These are phyloP conservation scores for Pseudococcus jackbeardsleyi DNA, from an alignment of 2,888 invertebrate species.

Conservation along the genomic window DNA sequence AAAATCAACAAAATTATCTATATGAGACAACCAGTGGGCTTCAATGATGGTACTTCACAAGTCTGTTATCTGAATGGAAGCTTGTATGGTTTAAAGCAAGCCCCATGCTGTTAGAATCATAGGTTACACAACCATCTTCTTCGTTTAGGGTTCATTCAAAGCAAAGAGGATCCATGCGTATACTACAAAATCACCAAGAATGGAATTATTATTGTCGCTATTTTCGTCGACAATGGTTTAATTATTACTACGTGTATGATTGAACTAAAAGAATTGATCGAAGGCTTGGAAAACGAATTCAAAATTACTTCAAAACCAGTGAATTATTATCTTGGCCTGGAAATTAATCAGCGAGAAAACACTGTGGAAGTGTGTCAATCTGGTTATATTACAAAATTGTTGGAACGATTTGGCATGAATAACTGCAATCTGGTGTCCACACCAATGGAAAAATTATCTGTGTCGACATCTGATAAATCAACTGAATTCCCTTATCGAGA, in stretches of 20 bases:
- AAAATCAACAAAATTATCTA: constrained; percentile 68
- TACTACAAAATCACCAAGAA: constrained; percentile 66
- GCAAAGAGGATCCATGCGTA: constrained; percentile 68
- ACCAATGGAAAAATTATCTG: constrained; percentile 59
- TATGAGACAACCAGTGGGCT: constrained; percentile 69
- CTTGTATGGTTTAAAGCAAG: constrained; percentile 70
- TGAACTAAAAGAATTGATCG: constrained; percentile 66
- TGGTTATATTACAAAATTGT: constrained; percentile 64
- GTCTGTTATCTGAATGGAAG: constrained; percentile 69
- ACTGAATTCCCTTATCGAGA: not conserved
- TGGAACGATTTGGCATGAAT: constrained; percentile 64
- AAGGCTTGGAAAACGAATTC: constrained; percentile 64
- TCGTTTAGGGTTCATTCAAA: constrained; percentile 67
- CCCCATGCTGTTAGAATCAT: constrained; percentile 69
- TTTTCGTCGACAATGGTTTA: constrained; percentile 67
- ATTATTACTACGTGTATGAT: too few species aligned
- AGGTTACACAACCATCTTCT: constrained; percentile 68
- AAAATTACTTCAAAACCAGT: constrained; percentile 66
- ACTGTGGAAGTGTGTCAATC: not conserved
- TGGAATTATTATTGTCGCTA: constrained; percentile 67
- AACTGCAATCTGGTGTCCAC: constrained; percentile 63
- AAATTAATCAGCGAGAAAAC: constrained; percentile 44
- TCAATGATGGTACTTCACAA: constrained; percentile 67
- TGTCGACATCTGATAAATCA: not conserved
- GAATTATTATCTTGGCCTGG: constrained; percentile 67